These are phyloP conservation scores for Ophioninae sp. DNA, from an alignment of 2,888 invertebrate species.

Conservation along the genomic window DNA sequence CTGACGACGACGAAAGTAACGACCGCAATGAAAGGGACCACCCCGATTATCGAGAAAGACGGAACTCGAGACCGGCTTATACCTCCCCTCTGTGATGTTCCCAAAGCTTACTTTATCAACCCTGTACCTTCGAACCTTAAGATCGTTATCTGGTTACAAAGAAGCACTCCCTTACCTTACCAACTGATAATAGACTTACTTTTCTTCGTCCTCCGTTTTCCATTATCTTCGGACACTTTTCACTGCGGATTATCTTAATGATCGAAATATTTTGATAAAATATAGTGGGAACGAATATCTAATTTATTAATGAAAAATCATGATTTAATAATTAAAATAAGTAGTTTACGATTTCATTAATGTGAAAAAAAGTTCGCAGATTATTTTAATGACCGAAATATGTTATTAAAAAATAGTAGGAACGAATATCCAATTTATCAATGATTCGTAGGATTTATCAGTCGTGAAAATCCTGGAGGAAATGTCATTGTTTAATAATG, in stretches of 20 bases:
- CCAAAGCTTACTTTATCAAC: conserved; percentile 52
- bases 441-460: not conserved
- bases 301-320: not conserved
- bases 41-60: conserved; percentile 59
- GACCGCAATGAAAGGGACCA: conserved; percentile 59
- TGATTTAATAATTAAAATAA: too few relatives aligned
- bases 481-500: too few relatives aligned
- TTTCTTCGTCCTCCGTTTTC: not conserved
- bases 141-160: conserved; percentile 62
- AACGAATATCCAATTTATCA: not conserved
- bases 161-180: conserved; percentile 44
- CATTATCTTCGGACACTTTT: conserved; percentile 13
- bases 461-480: too few relatives aligned
- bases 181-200: conserved; percentile 54
- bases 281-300: not conserved
- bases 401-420: not conserved
- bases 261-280: conserved; percentile 19
- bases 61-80: conserved; percentile 40
- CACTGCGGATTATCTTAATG: conserved; percentile 37
- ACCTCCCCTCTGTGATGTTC: conserved; percentile 32
- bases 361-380: not conserved
- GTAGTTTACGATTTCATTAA: too few relatives aligned
- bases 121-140: conserved; percentile 50
- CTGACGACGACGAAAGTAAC: conserved; percentile 55
- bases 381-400: conserved; percentile 43